Base-by-base conservation (phyloP, 1,140 invertebrate genomes). In the Drosophila navojoa region DNA sequence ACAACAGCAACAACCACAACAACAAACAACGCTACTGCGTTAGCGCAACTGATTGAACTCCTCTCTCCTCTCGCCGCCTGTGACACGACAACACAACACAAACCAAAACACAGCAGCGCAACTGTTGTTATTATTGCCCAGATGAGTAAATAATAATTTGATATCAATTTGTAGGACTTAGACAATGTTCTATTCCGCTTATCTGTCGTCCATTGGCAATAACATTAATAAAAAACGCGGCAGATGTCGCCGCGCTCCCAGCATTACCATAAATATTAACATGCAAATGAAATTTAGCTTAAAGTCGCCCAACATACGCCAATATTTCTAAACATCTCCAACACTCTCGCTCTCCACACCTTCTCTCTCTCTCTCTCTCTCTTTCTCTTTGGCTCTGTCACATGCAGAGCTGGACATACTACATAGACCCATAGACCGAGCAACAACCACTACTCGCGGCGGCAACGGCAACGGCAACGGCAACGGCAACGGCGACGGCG, bases 21-120 rank as follows among this genome's bases (percentile, higher is more conserved):
- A 81, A 81, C 79, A 81, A 52, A 1, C 27, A 29, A 29, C 25
- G 4, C 22, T n/a, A 32, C 27, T 35, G 2, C n/a, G 15, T 19
- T 15, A 19, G 52, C 52, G 16, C 15, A 54, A 54, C 52, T 35
- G 13, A 32, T 54, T 54, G 5, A 54, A 35, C 52, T 16, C 50
- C 50, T 54, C 29, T 32, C 32, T 9, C 35, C 29, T 16, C 27
- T 11, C 52, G 29, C 52, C 52, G 49, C 13, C 29, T 32, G 9
- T 35, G 52, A 54, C 29, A 54, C 52, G 29, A 54, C 38, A 61
- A 62, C 40, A 61, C 29, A 45, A 3, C 19, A 3, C 19, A 13
- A 15, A 54, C 61, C 27, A 61, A 57, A 15, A 54, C 61, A 61
- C 47, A 47, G 15, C 15, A 35, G 27, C 57, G 9, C 44, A 32